Base-by-base conservation (phyloP, 2,888 invertebrate species). In the Eudasyphora cyanicolor region DNA sequence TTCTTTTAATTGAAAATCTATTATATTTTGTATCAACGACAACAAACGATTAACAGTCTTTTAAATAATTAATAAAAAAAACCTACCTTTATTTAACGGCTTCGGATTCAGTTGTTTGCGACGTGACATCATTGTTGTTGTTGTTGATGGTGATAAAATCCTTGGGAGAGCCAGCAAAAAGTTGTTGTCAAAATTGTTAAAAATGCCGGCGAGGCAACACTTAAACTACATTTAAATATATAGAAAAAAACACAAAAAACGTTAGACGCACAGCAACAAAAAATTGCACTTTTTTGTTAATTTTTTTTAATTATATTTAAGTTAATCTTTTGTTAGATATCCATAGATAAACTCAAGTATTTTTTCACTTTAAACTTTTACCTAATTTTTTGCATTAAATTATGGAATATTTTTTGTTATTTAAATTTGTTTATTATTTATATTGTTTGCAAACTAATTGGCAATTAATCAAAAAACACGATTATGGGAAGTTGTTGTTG, bases 41-140 rank as follows among this genome's bases (percentile, higher is more conserved):
- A n/a, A n/a, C n/a, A n/a, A n/a, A n/a, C n/a, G n/a, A n/a, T n/a
- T n/a, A n/a, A n/a, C n/a, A n/a, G n/a, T n/a, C n/a, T n/a, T n/a
- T n/a, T n/a, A n/a, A n/a, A n/a, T n/a, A n/a, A n/a, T n/a, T n/a
- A n/a, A n/a, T n/a, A n/a, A n/a, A n/a, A n/a, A n/a, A n/a, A n/a
- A n/a, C n/a, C n/a, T 93, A 98, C 98, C 96, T 97, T 98, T 98
- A 91, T 97, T 91, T 88, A 92, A 94, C 92, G 98, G 97, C 93
- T 98, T 98, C 89, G 98, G 98, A 94, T 98, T 97, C 94, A 97
- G 97, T 94, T 98, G 98, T 94, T 98, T 98, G 93, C 98, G 95
- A 93, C 98, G 96, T 92, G 98, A 98, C 97, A 98, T 98, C 84
- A 84, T 84, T 79, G 78, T 84, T 78, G 73, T 84, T 78, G 73